Conservation (phyloP, 53 echinoderm and acorn worm genomes). For the Temnopleurus reevesii region DNA sequence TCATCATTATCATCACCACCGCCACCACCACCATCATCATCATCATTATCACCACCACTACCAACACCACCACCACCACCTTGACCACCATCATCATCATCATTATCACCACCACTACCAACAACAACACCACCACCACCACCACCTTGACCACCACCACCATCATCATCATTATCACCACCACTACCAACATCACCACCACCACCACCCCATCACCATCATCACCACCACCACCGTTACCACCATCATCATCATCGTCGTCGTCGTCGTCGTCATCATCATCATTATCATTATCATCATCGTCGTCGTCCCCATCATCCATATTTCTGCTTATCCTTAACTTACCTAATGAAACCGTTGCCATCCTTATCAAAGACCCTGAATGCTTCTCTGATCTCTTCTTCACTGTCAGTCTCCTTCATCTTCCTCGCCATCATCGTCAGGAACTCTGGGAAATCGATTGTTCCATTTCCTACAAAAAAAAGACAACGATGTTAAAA, state of each 20-base stretch:
- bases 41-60: too few species aligned
- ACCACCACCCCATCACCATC: too few species aligned
- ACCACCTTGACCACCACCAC: neutral
- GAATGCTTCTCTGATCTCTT: conserved; percentile 94
- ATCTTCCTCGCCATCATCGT: conserved; percentile 97
- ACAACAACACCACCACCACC: neutral
- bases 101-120: neutral
- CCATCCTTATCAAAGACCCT: conserved; percentile 93
- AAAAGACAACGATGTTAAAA: neutral
- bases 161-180: too few species aligned
- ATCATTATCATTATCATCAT: neutral
- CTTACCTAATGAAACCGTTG: conserved; percentile 87
- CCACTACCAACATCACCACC: neutral
- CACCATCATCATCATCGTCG: too few species aligned
- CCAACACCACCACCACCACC: too few species aligned
- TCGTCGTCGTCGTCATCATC: neutral
- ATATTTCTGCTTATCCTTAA: too few species aligned
- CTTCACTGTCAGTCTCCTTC: conserved; percentile 82
- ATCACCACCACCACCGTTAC: neutral
- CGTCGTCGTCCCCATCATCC: too few species aligned
- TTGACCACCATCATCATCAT: too few species aligned
- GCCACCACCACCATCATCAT: neutral
- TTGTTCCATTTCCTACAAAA: conserved; percentile 82
- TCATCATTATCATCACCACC: neutral
- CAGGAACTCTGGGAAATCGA: conserved; percentile 94